These are phyloP conservation scores for Drosophila lini DNA, from an alignment of 1,140 invertebrate genomes.

Conservation along the genomic window DNA sequence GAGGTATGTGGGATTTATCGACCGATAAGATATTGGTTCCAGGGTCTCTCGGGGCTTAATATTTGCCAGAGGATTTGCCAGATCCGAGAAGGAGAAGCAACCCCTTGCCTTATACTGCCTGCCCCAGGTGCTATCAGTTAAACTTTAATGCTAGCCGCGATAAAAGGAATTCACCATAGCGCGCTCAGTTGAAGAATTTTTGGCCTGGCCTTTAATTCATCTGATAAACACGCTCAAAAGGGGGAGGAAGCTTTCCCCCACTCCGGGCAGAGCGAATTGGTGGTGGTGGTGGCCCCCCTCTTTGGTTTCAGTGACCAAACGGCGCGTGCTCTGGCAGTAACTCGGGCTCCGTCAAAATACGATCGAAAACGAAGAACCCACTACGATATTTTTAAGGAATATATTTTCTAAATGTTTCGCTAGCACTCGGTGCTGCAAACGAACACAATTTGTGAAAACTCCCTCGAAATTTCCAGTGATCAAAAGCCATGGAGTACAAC, in stretches of 20 bases:
- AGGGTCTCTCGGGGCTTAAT: constrained; percentile 11
- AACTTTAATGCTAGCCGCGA: constrained; percentile 42
- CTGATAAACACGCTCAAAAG: constrained; percentile 53
- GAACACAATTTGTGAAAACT: neutral
- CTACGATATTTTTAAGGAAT: constrained; percentile 19
- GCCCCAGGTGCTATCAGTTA: constrained; percentile 4
- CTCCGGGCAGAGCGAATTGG: constrained; percentile 7
- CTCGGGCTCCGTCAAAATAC: constrained; percentile 10
- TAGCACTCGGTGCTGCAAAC: constrained; percentile 21
- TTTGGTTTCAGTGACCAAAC: constrained; percentile 58
- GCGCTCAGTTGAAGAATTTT: constrained; percentile 54
- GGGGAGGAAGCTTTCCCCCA: constrained; percentile 23
- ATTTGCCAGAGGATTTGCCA: constrained; percentile 19
- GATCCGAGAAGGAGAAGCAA: constrained; percentile 3
- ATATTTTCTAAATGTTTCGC: constrained; percentile 17
- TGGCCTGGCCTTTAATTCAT: constrained; percentile 49
- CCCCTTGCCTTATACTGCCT: neutral
- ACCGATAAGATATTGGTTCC: constrained; percentile 35
- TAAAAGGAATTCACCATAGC: constrained; percentile 77
- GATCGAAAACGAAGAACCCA: constrained; percentile 1
- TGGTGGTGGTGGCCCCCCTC: neutral
- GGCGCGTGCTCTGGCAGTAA: constrained; percentile 39
- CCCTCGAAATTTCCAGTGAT: constrained; percentile 22
- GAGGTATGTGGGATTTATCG: constrained; percentile 34
- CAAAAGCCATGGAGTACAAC: constrained; percentile 58